phyloP scores from a whole-genome alignment of 2,888 invertebrate genomes.

The Sympetrum striolatum region DNA sequence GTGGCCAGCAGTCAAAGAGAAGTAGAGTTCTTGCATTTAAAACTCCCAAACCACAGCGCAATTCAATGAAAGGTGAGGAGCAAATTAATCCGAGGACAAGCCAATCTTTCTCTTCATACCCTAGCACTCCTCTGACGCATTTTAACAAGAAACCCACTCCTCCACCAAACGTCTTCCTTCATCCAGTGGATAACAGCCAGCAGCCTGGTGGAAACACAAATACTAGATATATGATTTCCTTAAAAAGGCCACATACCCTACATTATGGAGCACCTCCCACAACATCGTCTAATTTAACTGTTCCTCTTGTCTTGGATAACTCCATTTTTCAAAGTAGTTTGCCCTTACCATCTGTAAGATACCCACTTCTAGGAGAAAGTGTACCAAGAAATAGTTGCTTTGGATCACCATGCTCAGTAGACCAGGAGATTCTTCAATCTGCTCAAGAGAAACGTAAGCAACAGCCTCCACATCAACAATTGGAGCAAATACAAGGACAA shows the following conservation, averaged over 20 bases:
- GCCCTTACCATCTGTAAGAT: no score
- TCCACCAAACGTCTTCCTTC: constrained; percentile 1
- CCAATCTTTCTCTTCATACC: not conserved
- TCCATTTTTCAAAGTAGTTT: no score
- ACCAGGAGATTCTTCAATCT: no score
- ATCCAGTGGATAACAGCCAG: not conserved
- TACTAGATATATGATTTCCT: not conserved
- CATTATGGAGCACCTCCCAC: not conserved
- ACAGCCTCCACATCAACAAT: no score
- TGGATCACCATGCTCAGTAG: no score
- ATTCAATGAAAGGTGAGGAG: not conserved
- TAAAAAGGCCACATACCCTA: not conserved
- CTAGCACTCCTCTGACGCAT: not conserved
- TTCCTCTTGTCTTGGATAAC: not conserved
- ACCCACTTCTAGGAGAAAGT: no score
- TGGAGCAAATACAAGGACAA: no score
- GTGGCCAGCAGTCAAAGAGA: not conserved
- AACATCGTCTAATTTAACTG: not conserved
- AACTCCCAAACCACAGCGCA: not conserved
- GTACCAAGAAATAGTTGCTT: no score
- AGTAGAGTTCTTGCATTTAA: not conserved
- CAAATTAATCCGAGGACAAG: not conserved
- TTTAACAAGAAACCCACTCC: not conserved
- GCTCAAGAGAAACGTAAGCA: no score
- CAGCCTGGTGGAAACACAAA: not conserved